A percentile compares a stretch with the other conserved stretches of the same genome.
phyloP scores from a whole-genome alignment of 2,797 vertebrate species.

The Tokudaia tokunoshimensis region DNA sequence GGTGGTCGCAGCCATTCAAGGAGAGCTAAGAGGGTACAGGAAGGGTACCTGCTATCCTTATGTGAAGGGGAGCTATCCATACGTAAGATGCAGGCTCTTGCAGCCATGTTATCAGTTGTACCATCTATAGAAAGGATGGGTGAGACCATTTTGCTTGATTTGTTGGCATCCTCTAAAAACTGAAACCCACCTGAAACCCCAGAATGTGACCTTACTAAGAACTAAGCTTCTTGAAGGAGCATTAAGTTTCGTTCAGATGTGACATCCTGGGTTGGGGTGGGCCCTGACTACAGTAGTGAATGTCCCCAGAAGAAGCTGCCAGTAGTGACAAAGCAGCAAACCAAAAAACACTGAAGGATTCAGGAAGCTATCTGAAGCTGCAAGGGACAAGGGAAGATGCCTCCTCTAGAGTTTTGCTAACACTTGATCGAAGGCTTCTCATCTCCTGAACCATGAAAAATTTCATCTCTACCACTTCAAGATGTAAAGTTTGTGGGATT shows the following conservation, averaged over 20 bases:
- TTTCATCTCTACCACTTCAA: background rate
- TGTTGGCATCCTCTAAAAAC: background rate
- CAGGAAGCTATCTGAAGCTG: background rate
- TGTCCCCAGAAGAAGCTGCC: background rate
- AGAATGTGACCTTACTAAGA: conserved; percentile 18
- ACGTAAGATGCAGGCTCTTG: background rate
- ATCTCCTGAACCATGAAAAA: background rate
- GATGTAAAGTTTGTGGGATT: background rate
- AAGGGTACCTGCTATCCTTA: background rate
- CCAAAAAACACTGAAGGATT: background rate
- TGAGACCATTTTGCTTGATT: background rate
- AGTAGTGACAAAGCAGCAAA: background rate
- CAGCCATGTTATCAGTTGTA: background rate
- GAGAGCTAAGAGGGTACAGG: background rate
- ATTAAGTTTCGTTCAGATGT: background rate
- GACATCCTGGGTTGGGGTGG: background rate
- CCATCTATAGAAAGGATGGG: background rate
- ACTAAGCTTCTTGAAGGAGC: background rate
- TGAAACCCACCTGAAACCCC: background rate
- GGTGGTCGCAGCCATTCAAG: background rate
- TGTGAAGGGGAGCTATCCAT: background rate
- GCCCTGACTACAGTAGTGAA: background rate
- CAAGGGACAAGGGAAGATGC: background rate
- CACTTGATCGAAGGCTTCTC: background rate
- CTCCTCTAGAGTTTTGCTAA: background rate